A percentile compares a stretch with the other conserved stretches of the same genome.
Conservation (phyloP, 2,113 vertebrate genomes). For the Calyptommatus sinebrachiatus region DNA sequence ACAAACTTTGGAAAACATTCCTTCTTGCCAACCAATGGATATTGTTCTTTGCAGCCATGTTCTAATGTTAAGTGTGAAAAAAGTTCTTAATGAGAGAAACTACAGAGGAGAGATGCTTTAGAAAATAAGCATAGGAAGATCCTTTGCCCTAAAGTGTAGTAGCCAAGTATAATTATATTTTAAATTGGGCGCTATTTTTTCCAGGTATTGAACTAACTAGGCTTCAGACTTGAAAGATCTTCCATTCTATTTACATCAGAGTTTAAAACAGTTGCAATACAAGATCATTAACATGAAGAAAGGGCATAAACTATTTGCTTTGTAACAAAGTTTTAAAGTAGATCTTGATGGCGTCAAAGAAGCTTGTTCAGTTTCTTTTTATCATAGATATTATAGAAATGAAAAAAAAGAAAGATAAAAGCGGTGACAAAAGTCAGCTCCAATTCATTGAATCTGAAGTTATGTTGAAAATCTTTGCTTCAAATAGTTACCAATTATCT, state of each 20-base stretch:
- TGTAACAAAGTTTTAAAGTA: background rate
- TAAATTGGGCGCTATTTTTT: background rate
- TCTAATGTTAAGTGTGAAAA: no score
- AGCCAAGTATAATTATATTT: background rate
- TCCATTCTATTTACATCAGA: background rate
- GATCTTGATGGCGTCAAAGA: background rate
- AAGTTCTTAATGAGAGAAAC: background rate
- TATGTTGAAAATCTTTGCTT: background rate
- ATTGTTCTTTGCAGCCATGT: no score
- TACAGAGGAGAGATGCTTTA: background rate
- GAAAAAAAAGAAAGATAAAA: background rate
- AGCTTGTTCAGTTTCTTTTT: constrained; percentile 9
- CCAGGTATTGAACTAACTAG: background rate
- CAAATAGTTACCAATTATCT: constrained; percentile 26
- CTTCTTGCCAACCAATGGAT: no score
- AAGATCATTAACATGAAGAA: background rate
- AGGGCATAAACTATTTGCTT: background rate
- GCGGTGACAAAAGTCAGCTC: background rate
- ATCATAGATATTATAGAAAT: background rate
- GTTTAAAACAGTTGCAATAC: background rate
- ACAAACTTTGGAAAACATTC: no score
- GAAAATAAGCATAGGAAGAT: background rate
- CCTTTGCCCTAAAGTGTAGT: background rate
- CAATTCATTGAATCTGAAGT: background rate
- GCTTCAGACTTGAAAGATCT: constrained; percentile 9